Evolutionary conservation across 1,140 invertebrate genomes (phyloP).

Genomic region (Alviniconcha marisindica): DNA sequence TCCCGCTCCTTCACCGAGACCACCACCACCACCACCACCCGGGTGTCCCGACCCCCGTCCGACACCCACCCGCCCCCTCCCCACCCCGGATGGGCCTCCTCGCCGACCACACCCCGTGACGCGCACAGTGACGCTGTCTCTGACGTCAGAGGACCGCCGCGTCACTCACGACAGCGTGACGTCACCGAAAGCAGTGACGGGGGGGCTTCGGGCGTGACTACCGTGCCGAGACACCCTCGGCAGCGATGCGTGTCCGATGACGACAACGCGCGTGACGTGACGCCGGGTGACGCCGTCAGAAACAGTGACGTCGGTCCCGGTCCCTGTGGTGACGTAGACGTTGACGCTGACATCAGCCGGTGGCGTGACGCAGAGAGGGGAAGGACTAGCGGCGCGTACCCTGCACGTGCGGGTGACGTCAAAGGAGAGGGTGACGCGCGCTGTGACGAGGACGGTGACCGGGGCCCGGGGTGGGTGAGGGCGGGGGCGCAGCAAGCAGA

Average conservation of each 20-base stretch:
- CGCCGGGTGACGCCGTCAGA: neutral
- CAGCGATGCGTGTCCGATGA: neutral
- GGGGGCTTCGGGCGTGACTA: neutral
- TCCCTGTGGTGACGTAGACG: neutral
- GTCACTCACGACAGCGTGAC: neutral
- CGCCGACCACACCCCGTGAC: neutral
- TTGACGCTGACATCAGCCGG: neutral
- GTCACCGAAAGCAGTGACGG: neutral
- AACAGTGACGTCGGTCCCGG: neutral
- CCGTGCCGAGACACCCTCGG: neutral
- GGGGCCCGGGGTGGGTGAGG: neutral
- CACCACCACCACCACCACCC: neutral
- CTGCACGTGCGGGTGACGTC: neutral
- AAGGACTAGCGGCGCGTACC: neutral
- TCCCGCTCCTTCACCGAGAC: constrained; percentile 19
- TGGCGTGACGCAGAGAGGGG: no score
- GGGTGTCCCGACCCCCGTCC: neutral
- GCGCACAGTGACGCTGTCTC: neutral
- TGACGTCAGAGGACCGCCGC: neutral
- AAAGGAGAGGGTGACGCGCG: neutral
- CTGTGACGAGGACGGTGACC: neutral
- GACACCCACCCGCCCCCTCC: neutral
- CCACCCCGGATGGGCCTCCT: neutral
- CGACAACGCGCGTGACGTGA: neutral
- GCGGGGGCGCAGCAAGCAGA: neutral